Evolutionary conservation across 92 coral and sea anemone species (phyloP).

Genomic region (Actinostola sp.): DNA sequence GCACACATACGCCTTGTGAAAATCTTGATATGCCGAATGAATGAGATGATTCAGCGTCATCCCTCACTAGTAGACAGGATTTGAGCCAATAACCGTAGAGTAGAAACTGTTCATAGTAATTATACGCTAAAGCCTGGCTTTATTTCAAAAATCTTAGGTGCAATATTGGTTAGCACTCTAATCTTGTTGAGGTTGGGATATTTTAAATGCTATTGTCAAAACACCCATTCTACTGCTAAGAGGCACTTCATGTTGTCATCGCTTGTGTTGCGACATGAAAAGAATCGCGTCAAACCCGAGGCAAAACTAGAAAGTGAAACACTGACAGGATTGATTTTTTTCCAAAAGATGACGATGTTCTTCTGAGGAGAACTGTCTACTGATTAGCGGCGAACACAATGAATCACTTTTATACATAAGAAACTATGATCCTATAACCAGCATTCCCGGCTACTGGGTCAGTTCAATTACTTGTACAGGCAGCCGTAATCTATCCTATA

Average conservation of each 20-base stretch:
- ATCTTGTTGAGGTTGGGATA: slow-evolving; percentile 15
- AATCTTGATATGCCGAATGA: no score
- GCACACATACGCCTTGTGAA: no score
- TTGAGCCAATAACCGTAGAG: no score
- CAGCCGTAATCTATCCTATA: not conserved
- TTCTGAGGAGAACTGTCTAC: no score
- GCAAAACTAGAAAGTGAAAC: not conserved
- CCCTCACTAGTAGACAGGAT: no score
- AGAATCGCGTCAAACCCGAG: slow-evolving; percentile 11
- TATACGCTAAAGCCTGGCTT: not conserved
- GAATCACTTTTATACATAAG: not conserved
- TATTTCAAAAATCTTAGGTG: not conserved
- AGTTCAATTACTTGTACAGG: not conserved
- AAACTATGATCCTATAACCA: not conserved
- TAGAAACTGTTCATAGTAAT: no score
- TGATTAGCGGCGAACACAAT: not conserved
- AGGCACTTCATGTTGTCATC: slow-evolving; percentile 16
- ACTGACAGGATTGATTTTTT: not conserved
- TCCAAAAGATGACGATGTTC: slow-evolving; percentile 25
- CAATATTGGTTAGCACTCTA: slow-evolving; percentile 12
- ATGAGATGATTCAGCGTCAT: no score
- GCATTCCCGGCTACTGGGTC: no score
- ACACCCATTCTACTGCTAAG: slow-evolving; percentile 16
- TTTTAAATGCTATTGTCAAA: slow-evolving; percentile 17
- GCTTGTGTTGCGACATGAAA: not conserved